Evolutionary conservation across 2,113 vertebrate genomes (phyloP).

Genomic region (Machaerirhynchus nigripectus): DNA sequence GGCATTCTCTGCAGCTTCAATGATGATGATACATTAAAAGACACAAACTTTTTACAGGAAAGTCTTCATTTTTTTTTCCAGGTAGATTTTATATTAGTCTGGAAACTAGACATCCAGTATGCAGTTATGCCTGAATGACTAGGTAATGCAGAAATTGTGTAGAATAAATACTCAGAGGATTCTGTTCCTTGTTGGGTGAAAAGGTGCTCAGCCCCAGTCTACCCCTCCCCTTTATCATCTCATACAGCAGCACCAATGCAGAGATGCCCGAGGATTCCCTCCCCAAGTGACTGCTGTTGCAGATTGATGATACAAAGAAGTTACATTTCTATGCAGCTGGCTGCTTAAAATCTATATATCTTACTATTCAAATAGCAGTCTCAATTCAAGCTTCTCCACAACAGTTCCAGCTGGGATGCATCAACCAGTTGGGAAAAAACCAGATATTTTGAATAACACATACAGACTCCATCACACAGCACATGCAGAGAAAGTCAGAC

Average conservation of each 20-base stretch:
- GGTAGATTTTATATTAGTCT: background rate
- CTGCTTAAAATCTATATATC: background rate
- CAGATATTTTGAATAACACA: background rate
- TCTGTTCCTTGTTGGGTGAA: background rate
- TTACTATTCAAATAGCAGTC: background rate
- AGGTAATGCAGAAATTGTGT: background rate
- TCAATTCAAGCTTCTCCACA: background rate
- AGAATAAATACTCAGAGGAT: background rate
- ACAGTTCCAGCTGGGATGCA: background rate
- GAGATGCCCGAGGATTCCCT: background rate
- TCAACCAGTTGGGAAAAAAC: background rate
- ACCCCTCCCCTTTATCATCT: background rate
- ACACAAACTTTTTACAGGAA: background rate
- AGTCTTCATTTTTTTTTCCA: background rate
- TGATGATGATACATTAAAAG: background rate
- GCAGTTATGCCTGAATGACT: background rate
- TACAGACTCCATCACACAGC: background rate
- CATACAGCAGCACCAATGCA: background rate
- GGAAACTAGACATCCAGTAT: background rate
- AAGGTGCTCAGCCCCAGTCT: background rate
- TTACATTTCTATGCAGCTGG: background rate
- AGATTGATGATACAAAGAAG: background rate
- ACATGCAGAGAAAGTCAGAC: background rate
- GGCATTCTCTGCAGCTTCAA: background rate
- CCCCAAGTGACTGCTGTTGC: background rate